These are phyloP conservation scores for Cheilosia scutellata DNA, from an alignment of 2,888 invertebrate genomes.

Conservation along the genomic window DNA sequence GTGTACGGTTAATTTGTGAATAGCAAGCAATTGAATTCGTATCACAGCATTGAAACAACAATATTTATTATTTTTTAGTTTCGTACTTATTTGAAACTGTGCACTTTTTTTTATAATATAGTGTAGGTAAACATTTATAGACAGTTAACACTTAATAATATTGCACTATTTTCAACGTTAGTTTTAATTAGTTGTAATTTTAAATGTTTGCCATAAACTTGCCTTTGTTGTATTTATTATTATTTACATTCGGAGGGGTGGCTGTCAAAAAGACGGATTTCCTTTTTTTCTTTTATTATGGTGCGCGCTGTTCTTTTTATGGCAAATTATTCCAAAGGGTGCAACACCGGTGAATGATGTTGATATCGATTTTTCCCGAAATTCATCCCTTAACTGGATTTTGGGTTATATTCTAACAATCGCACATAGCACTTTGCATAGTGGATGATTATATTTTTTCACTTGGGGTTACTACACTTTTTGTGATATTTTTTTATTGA, in stretches of 20 bases:
- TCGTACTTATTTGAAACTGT: conserved; percentile 4
- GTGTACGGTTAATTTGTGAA: neutral
- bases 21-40: conserved; percentile 33
- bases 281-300: conserved; percentile 41
- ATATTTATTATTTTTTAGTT: neutral
- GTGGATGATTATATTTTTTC: neutral
- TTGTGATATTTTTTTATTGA: neutral
- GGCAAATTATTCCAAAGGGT: conserved; percentile 61
- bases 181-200: conserved; percentile 11
- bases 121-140: neutral
- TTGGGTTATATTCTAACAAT: conserved; percentile 32
- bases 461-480: neutral
- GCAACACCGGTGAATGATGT: conserved; percentile 71
- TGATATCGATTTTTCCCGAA: conserved; percentile 72
- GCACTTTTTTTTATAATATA: neutral
- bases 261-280: conserved; percentile 53
- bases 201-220: conserved; percentile 28
- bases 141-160: neutral
- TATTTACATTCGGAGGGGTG: conserved; percentile 69
- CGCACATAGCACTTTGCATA: conserved; percentile 22
- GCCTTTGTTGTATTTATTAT: conserved; percentile 53
- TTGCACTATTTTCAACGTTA: conserved; percentile 22
- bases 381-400: conserved; percentile 55
- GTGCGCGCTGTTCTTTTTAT: conserved; percentile 62
- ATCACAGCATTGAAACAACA: conserved; percentile 42